Evolutionary conservation across 2,113 vertebrate genomes (phyloP).

Genomic region (Tachuris rubrigastra): DNA sequence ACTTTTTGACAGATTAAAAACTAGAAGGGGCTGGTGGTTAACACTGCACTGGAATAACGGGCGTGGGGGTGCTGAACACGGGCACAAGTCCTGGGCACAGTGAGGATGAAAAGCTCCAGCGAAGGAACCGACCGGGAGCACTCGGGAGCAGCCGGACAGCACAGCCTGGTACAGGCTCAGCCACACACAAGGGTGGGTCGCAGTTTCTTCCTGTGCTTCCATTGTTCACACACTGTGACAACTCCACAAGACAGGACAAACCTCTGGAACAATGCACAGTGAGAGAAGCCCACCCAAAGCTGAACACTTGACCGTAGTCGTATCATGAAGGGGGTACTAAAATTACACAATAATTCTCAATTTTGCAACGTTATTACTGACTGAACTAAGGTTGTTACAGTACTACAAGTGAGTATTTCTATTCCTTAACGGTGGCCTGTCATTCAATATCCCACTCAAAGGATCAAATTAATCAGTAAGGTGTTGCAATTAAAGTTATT

Average conservation of each 20-base stretch:
- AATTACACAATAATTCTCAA: neutral
- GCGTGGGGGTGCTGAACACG: neutral
- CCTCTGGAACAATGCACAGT: neutral
- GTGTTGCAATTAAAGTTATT: neutral
- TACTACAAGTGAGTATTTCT: neutral
- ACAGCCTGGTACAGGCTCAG: neutral
- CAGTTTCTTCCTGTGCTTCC: neutral
- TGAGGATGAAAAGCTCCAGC: neutral
- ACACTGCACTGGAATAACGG: rapidly evolving
- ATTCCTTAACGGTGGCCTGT: neutral
- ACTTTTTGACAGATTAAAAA: neutral
- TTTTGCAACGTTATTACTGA: neutral
- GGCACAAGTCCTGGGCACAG: neutral
- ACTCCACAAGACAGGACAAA: neutral
- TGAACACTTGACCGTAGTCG: neutral
- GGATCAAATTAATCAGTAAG: neutral
- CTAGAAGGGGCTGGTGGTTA: neutral
- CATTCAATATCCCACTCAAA: neutral
- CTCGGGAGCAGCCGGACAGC: rapidly evolving
- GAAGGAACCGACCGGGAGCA: neutral
- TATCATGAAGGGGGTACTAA: neutral
- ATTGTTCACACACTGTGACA: neutral
- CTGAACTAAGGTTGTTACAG: neutral
- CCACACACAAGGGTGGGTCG: neutral
- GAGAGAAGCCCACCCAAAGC: neutral